Evolutionary conservation across 1,140 invertebrate species (phyloP).

Genomic region (Araneus ventricosus): DNA sequence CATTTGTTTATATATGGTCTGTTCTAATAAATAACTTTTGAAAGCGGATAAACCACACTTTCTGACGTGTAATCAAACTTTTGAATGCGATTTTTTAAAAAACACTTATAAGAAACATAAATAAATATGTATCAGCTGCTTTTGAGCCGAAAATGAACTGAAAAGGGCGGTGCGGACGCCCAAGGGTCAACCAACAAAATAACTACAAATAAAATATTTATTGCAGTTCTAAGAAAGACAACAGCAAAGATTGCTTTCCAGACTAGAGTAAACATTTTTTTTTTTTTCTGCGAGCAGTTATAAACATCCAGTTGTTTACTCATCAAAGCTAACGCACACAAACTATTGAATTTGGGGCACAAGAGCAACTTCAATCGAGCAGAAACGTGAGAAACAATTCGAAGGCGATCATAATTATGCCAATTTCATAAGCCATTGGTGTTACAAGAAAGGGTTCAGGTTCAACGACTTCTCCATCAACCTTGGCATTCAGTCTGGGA

Average conservation of each 20-base stretch:
- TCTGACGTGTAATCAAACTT: not conserved
- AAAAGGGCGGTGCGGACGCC: too few relatives aligned
- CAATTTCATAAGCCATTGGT: not conserved
- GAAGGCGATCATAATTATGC: not conserved
- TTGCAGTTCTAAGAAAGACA: too few relatives aligned
- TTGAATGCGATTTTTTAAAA: not conserved
- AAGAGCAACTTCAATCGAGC: not conserved
- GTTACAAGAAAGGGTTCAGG: not conserved
- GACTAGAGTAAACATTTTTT: too few relatives aligned
- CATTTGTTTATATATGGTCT: too few relatives aligned
- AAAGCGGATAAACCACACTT: too few relatives aligned
- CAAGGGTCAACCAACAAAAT: too few relatives aligned
- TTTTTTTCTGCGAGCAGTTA: too few relatives aligned
- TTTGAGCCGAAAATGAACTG: too few relatives aligned
- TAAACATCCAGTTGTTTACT: too few relatives aligned
- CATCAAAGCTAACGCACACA: not conserved
- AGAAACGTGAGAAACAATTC: not conserved
- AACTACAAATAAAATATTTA: too few relatives aligned
- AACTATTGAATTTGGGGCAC: not conserved
- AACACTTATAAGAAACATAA: not conserved
- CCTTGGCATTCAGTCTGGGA: constrained; percentile 40
- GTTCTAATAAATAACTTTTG: too few relatives aligned
- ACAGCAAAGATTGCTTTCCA: too few relatives aligned
- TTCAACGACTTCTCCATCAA: constrained; percentile 44
- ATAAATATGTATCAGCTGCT: not conserved